Base-by-base conservation (phyloP, 2,113 vertebrate species). In the Strix uralensis region DNA sequence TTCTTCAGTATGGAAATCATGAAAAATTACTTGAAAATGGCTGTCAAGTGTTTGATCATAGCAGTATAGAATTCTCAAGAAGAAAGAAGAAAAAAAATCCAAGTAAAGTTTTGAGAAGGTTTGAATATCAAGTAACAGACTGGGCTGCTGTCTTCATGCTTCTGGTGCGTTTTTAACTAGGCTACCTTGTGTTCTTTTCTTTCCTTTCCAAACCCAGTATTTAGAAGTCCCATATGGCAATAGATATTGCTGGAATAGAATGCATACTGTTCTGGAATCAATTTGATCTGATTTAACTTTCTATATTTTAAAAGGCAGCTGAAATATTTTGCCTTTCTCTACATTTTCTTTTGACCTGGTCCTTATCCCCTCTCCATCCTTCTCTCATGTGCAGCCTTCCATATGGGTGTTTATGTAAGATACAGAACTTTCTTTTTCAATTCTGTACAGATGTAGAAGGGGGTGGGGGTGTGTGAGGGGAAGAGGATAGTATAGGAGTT, bases 71-170 rank as follows among this genome's bases (percentile, higher is more conserved):
- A 91, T 95, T 46, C 49, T 23, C 15, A 62, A 92, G 95, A 93
- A 96, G 69, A 90, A 92, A 92, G 22, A 54, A 86, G 10, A n/a
- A 84, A 84, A 92, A 88, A 93, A 96, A 91, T 67, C 21, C 30
- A 46, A 70, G 40, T 84, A 75, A 97, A 97, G 83, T 97, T 96
- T 95, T 96, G 75, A 75, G 81, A 89, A 85, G 63, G 74, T 91
- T 87, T 97, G 96, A 95, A 96, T 97, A 97, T 96, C 94, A 92
- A 96, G 91, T 94, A 97, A 96, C 96, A 96, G 97, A 95, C 95
- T 92, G 86, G 96, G 88, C 94, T 95, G 92, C 94, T 90, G 93
- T 97, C 96, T 97, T 92, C 90, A 95, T 96, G 87, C 88, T 97
- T 96, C 93, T 97, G 94, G 47, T 91, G 70, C 62, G n/a, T 97